Base-by-base conservation (phyloP, 2,888 invertebrate genomes). In the Temnothorax ravouxi region DNA sequence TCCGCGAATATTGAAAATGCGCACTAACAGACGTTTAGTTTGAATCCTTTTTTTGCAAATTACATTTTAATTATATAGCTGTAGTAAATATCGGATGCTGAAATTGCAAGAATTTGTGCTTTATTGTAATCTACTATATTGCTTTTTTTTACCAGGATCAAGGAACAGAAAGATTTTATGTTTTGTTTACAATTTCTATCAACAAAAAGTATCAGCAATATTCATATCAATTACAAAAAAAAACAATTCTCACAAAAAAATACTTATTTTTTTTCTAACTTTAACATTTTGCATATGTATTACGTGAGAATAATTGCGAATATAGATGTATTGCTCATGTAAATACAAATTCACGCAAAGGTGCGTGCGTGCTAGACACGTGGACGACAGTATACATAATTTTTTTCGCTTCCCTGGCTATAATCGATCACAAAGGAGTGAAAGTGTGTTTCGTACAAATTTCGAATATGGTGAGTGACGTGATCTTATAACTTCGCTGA, bases 401-500 rank as follows among this genome's bases (percentile, higher is more conserved):
- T 54, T 59, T 59, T 80, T 61, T 61, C 25, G 25, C 59, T 0
- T 1, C 8, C 25, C 18, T 34, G 52, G n/a, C 54, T 21, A 13
- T 59, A 61, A 79, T 59, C 25, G 21, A 59, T 59, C 47, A 59
- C 47, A 59, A 72, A 47, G 25, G 13, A 21, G 8, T n/a, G 54
- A 56, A 34, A 56, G 15, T 64, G 21, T 50, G 29, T 79, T 56
- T 11, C 47, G 41, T 71, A 54, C 41, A 61, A 72, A 61, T 80
- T 80, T 50, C 34, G 56, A 44, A 29, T 29, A 18, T 52, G 0
- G 52, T 59, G 62, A 64, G 13, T 41, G 52, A 64, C 64, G 52
- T 64, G 59, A 80, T 34, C 59, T 77, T 79, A 79, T 71, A 79
- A 79, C 54, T 47, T 34, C 8, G 25, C 18, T 29, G 47, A 61